phyloP scores from a whole-genome alignment of 1,140 invertebrate genomes.

The Philopotamus ludificatus region DNA sequence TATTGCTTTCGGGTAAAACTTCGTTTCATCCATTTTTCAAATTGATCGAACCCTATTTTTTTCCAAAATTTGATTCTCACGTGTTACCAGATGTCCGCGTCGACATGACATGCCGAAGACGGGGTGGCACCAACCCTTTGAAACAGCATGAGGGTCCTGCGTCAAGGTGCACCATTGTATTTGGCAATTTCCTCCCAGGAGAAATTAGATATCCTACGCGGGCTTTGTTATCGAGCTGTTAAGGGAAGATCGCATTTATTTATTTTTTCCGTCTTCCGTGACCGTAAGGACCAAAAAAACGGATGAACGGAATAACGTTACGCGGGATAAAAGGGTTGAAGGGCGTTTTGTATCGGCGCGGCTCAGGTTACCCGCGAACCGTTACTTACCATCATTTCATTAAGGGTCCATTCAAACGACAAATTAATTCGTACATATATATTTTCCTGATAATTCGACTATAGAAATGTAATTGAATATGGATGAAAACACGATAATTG shows the following conservation, averaged over 20 bases:
- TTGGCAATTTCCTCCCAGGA: slow-evolving; percentile 38
- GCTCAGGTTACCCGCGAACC: slow-evolving; percentile 28
- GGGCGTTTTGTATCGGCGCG: slow-evolving; percentile 18
- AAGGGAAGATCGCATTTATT: slow-evolving; percentile 33
- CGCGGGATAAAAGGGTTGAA: slow-evolving; percentile 34
- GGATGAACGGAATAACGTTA: slow-evolving; percentile 34
- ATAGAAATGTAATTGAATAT: too few relatives aligned
- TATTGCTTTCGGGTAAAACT: too few relatives aligned
- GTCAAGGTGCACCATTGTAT: slow-evolving; percentile 35
- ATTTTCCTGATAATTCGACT: too few relatives aligned
- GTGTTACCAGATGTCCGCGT: neutral
- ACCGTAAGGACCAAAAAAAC: slow-evolving; percentile 22
- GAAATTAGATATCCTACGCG: slow-evolving; percentile 40
- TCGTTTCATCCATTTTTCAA: neutral
- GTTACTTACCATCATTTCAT: too few relatives aligned
- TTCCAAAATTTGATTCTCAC: neutral
- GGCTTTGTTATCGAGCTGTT: slow-evolving; percentile 37
- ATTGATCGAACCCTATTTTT: neutral
- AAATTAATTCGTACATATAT: too few relatives aligned
- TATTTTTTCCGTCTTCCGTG: slow-evolving; percentile 34
- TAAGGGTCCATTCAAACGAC: too few relatives aligned
- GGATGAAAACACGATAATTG: too few relatives aligned
- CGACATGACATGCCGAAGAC: neutral
- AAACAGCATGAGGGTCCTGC: slow-evolving; percentile 16
- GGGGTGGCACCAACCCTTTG: slow-evolving; percentile 12